Conservation (phyloP, 30 jellyfish, hydroid and myxozoan genomes). For the Phacellophora camtschatica region DNA sequence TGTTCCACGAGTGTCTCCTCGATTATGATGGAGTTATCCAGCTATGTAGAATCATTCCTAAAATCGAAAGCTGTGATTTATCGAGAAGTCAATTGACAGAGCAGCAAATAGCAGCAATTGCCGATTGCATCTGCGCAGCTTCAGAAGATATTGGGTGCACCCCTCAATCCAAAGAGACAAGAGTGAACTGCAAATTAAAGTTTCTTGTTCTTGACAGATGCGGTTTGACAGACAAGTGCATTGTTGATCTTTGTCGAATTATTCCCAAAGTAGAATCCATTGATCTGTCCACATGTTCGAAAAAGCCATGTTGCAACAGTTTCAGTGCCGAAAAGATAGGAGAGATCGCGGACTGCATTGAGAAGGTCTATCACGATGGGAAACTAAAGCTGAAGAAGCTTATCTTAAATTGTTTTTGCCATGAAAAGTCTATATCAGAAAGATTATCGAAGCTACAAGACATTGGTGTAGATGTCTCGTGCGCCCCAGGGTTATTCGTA, state of each 20-base stretch:
- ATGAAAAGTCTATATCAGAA: too few species aligned
- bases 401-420: neutral
- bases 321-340: neutral
- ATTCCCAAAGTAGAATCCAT: neutral
- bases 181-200: neutral
- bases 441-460: too few species aligned
- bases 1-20: neutral
- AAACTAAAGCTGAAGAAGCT: neutral
- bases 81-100: neutral
- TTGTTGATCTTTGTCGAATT: neutral
- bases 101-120: neutral
- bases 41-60: neutral
- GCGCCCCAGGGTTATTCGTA: too few species aligned
- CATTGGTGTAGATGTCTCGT: too few species aligned
- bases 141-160: neutral
- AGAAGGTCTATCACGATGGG: neutral
- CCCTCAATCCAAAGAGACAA: neutral
- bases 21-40: neutral
- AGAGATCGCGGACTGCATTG: neutral
- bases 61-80: neutral
- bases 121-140: neutral
- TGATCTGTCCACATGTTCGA: conserved; percentile 12
- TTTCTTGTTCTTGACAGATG: neutral
- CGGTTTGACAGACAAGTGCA: neutral
- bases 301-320: neutral